A percentile compares a stretch with the other conserved stretches of the same genome.
Evolutionary conservation across 2,888 invertebrate species (phyloP).

Genomic region (Bellardia bayeri): DNA sequence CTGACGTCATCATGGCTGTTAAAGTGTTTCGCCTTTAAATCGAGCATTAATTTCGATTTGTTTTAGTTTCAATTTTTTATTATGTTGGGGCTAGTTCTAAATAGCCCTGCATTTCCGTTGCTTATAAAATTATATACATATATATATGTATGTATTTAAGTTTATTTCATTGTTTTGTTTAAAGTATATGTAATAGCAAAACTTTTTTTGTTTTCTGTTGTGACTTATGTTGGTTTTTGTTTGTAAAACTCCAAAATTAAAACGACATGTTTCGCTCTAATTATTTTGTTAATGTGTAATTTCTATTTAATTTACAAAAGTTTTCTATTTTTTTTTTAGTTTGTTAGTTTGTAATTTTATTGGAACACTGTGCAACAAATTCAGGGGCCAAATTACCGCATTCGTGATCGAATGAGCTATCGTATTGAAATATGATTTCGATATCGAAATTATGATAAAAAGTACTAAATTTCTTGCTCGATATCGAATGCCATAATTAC

Average conservation of each 20-base stretch:
- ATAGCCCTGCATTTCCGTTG: slow-evolving; percentile 54
- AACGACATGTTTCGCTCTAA: slow-evolving; percentile 53
- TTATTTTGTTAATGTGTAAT: slow-evolving; percentile 35
- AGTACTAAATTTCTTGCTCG: too few species aligned
- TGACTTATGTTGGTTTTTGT: background rate
- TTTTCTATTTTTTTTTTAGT: slow-evolving; percentile 6
- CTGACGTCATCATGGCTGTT: slow-evolving; percentile 28
- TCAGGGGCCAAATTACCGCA: too few species aligned
- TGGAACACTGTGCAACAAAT: background rate
- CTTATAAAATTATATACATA: slow-evolving; percentile 5
- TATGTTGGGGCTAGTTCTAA: slow-evolving; percentile 13
- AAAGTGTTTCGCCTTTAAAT: background rate
- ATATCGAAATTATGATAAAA: too few species aligned
- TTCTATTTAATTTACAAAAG: slow-evolving; percentile 43
- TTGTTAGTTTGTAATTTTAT: slow-evolving; percentile 17
- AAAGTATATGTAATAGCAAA: slow-evolving; percentile 14
- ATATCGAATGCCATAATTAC: too few species aligned
- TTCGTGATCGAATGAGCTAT: too few species aligned
- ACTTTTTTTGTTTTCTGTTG: background rate
- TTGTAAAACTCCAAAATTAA: slow-evolving; percentile 18
- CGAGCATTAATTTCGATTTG: background rate
- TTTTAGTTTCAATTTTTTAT: slow-evolving; percentile 25
- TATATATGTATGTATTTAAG: too few species aligned
- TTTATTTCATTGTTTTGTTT: background rate
- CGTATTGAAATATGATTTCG: too few species aligned